These are phyloP conservation scores for Drosophila nebulosa DNA, from an alignment of 1,140 invertebrate species.

Conservation along the genomic window DNA sequence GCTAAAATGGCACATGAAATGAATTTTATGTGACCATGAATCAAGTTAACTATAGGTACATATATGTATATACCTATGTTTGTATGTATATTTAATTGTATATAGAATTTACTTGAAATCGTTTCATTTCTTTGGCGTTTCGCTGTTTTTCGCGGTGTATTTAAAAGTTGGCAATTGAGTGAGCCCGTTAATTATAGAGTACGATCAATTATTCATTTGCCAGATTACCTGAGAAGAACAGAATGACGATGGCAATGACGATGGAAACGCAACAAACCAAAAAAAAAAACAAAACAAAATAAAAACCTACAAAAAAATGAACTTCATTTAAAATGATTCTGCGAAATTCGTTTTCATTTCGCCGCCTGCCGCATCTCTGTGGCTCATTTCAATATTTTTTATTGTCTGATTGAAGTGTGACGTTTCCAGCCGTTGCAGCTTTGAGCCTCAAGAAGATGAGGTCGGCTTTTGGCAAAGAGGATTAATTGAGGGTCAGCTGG, in stretches of 20 bases:
- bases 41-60: slow-evolving; percentile 3
- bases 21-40: slow-evolving; percentile 51
- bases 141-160: slow-evolving; percentile 31
- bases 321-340: slow-evolving; percentile 76
- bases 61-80: background rate
- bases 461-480: slow-evolving; percentile 64
- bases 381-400: slow-evolving; percentile 74
- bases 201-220: slow-evolving; percentile 75
- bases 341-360: slow-evolving; percentile 67
- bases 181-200: slow-evolving; percentile 75
- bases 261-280: background rate
- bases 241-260: background rate
- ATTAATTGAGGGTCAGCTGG: slow-evolving; percentile 60
- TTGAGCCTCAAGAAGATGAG: slow-evolving; percentile 19
- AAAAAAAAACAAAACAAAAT: background rate
- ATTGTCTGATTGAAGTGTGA: slow-evolving; percentile 78
- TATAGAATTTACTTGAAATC: background rate
- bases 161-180: slow-evolving; percentile 68
- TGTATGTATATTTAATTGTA: background rate
- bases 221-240: slow-evolving; percentile 64
- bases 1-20: slow-evolving; percentile 65
- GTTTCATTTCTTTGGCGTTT: slow-evolving; percentile 16
- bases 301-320: slow-evolving; percentile 36
- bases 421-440: slow-evolving; percentile 38
- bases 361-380: slow-evolving; percentile 16